Evolutionary conservation across 2,113 vertebrate genomes (phyloP).

Genomic region (Myodes glareolus): DNA sequence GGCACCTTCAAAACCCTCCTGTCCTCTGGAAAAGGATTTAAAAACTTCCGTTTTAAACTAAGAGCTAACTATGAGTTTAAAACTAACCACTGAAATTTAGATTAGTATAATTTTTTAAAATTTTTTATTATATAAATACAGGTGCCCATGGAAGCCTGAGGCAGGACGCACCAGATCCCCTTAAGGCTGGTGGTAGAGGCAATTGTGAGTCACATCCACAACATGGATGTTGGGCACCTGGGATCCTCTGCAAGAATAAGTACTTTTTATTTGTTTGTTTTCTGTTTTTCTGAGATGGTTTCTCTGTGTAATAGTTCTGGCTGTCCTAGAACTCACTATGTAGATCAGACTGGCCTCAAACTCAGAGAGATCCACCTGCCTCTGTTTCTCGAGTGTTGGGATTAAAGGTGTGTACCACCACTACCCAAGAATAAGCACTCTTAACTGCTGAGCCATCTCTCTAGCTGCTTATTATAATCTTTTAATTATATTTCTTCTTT

Average conservation of each 20-base stretch:
- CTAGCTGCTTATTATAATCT: neutral
- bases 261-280: neutral
- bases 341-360: too few species aligned
- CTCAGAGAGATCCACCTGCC: too few species aligned
- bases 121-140: neutral
- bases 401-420: too few species aligned
- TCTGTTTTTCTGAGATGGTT: too few species aligned
- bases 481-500: conserved; percentile 21
- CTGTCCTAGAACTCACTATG: too few species aligned
- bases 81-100: conserved; percentile 24
- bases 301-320: too few species aligned
- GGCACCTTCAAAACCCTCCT: neutral
- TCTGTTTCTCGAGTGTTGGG: too few species aligned
- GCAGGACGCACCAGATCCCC: neutral
- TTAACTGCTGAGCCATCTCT: neutral
- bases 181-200: neutral
- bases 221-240: neutral
- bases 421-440: neutral
- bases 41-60: conserved; percentile 24
- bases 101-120: neutral
- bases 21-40: neutral
- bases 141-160: neutral
- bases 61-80: conserved; percentile 33
- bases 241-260: neutral
- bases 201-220: neutral